These are phyloP conservation scores for Apodemus sylvaticus DNA, from an alignment of 2,113 vertebrate genomes.

Conservation along the genomic window DNA sequence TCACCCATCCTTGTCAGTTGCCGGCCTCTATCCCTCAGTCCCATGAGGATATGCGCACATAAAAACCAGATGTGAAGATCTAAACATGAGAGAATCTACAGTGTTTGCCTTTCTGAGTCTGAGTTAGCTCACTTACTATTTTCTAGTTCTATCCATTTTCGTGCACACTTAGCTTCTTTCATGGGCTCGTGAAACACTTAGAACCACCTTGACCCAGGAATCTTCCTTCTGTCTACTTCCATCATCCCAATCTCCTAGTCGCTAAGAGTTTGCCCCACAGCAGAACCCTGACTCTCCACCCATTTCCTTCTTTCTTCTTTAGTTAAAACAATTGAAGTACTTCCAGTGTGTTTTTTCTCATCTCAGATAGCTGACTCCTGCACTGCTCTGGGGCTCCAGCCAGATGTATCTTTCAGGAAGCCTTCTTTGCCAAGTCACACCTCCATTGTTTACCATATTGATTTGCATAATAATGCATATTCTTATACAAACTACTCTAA, in stretches of 20 bases:
- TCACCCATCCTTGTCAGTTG: background rate
- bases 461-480: background rate
- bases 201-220: background rate
- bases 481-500: background rate
- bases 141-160: no score
- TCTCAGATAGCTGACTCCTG: no score
- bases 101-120: no score
- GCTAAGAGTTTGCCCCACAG: background rate
- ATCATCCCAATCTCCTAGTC: background rate
- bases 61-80: no score
- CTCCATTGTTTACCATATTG: background rate
- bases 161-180: background rate
- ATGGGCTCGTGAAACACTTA: background rate
- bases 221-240: background rate
- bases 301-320: background rate
- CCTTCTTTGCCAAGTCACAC: background rate
- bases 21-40: background rate
- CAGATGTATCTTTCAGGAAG: background rate
- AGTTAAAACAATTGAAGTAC: background rate
- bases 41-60: no score
- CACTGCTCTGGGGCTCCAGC: background rate
- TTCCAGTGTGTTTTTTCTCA: background rate
- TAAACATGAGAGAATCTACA: no score
- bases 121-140: no score
- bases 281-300: background rate